These are phyloP conservation scores for Harpalus rubripes DNA, from an alignment of 2,888 invertebrate genomes.

Conservation along the genomic window DNA sequence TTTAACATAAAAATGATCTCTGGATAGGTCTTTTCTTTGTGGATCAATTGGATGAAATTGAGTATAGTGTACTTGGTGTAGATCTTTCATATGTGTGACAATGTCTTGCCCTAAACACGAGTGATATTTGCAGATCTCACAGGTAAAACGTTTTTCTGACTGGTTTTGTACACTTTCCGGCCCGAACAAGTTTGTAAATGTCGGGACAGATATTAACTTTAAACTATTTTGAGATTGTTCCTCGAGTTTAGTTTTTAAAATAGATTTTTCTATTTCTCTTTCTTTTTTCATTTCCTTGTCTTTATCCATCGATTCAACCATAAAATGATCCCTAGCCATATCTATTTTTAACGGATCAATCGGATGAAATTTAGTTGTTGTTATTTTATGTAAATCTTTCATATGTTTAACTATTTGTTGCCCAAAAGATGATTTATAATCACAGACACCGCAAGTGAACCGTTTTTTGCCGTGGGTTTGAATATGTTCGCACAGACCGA, in stretches of 20 bases:
- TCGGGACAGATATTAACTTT: too few species aligned
- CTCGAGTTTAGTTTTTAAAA: too few species aligned
- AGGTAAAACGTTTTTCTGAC: background rate
- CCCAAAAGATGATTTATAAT: constrained; percentile 72
- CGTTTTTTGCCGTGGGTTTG: constrained; percentile 81
- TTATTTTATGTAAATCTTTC: constrained; percentile 78
- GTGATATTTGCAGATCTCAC: background rate
- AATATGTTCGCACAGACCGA: constrained; percentile 80
- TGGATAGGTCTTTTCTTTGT: background rate
- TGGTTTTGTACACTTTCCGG: too few species aligned
- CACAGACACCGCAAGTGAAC: constrained; percentile 82
- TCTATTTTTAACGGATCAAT: constrained; percentile 78
- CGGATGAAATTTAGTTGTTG: constrained; percentile 76
- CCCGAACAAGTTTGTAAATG: too few species aligned
- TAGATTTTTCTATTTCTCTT: too few species aligned
- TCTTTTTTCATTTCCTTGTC: background rate
- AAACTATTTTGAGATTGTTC: too few species aligned
- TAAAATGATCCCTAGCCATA: constrained; percentile 77
- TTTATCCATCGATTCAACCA: constrained; percentile 76
- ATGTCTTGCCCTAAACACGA: background rate
- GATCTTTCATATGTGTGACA: background rate
- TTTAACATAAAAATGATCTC: background rate
- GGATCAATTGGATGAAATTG: background rate
- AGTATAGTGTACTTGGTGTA: background rate
- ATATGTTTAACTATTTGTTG: constrained; percentile 78